Conservation (phyloP, 2,113 vertebrate species). For the Ploceus nigricollis region DNA sequence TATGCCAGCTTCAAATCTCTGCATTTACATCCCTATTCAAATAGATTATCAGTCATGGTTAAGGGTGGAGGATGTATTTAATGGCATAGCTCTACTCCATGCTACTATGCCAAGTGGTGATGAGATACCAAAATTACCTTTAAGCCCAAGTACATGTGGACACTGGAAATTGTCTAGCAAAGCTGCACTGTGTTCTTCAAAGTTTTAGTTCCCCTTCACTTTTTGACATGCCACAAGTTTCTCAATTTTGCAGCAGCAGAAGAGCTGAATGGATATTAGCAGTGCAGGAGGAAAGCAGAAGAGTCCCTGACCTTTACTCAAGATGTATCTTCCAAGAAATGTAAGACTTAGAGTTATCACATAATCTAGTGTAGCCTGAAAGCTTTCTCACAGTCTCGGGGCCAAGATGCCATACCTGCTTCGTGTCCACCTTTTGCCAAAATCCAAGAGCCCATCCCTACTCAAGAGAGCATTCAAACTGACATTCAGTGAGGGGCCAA, state of each 20-base stretch:
- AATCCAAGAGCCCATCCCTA: background rate
- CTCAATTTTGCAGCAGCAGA: background rate
- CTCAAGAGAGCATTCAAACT: background rate
- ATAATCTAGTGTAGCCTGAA: background rate
- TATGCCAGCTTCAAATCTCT: background rate
- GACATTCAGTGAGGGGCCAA: background rate
- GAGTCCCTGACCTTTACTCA: background rate
- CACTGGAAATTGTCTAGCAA: background rate
- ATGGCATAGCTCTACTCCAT: background rate
- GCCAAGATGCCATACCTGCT: background rate
- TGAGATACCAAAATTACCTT: background rate
- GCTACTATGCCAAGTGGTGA: background rate
- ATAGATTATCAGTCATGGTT: background rate
- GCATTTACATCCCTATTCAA: background rate
- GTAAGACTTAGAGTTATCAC: background rate
- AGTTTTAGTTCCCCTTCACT: accelerated
- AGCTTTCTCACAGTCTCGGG: background rate
- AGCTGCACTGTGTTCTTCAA: background rate
- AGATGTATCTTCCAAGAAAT: background rate
- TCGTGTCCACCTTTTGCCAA: background rate
- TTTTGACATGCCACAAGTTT: background rate
- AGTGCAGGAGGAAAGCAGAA: background rate
- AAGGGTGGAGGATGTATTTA: background rate
- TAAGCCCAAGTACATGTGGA: background rate
- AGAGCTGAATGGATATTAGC: background rate